These are phyloP conservation scores for Parasteatoda lunata DNA, from an alignment of 2,888 invertebrate genomes.

Conservation along the genomic window DNA sequence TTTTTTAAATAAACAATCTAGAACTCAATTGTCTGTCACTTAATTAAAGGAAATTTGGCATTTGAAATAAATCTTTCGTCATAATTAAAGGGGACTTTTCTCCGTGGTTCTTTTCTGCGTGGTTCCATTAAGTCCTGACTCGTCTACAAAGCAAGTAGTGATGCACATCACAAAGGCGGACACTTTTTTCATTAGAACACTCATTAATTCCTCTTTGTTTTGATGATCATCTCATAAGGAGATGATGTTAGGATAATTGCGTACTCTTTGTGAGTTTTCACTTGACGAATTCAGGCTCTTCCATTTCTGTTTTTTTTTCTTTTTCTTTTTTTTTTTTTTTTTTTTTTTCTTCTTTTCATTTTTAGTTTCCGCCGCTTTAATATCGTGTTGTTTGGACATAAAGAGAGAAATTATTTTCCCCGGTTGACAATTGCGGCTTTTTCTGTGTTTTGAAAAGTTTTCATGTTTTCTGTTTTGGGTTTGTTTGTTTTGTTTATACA, in stretches of 20 bases:
- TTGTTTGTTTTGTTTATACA: background rate
- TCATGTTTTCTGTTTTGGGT: background rate
- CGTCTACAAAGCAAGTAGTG: background rate
- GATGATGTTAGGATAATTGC: constrained; percentile 14
- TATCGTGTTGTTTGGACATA: background rate
- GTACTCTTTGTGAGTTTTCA: constrained; percentile 4
- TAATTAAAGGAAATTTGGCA: no score
- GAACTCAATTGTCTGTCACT: no score
- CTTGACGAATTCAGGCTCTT: background rate
- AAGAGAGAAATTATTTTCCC: background rate
- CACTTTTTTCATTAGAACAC: background rate
- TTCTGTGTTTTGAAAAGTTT: background rate
- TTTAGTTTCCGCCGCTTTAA: background rate
- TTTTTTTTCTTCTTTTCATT: background rate
- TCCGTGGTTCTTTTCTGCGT: background rate
- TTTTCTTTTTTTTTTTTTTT: background rate
- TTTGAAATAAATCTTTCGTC: no score
- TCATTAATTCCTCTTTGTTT: constrained; percentile 17
- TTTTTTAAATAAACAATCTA: no score
- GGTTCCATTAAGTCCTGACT: background rate
- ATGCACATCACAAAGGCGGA: background rate
- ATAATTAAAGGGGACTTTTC: no score
- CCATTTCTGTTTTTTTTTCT: background rate
- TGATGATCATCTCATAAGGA: background rate
- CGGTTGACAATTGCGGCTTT: background rate